Percentiles rank a stretch among this genome's conserved stretches.
Conservation (phyloP, 2,888 invertebrate species). For the Malthinus seriepunctatus region DNA sequence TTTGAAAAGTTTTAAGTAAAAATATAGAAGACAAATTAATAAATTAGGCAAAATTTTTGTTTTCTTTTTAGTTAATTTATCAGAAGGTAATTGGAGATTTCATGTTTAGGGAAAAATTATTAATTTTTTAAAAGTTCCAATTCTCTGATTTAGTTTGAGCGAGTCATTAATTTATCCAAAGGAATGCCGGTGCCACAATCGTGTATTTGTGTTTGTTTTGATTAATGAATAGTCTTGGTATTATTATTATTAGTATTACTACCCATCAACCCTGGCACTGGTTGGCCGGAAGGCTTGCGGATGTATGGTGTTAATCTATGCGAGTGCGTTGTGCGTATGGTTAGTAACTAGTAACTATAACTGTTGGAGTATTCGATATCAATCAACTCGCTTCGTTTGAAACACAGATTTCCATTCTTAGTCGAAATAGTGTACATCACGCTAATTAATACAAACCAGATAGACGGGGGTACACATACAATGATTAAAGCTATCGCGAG, state of each 20-base stretch:
- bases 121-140: slow-evolving; percentile 5
- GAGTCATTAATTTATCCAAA: slow-evolving; percentile 6
- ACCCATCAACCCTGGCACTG: slow-evolving; percentile 15
- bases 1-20: background rate
- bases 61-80: background rate
- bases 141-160: slow-evolving; percentile 3
- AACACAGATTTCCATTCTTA: slow-evolving; percentile 34
- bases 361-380: slow-evolving; percentile 39
- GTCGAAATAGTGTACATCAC: slow-evolving; percentile 46
- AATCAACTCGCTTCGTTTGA: slow-evolving; percentile 43
- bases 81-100: background rate
- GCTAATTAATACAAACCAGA: slow-evolving; percentile 54
- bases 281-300: slow-evolving; percentile 19
- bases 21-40: background rate
- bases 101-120: too few relatives aligned
- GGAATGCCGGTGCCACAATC: slow-evolving; percentile 6
- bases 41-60: background rate
- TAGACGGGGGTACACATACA: slow-evolving; percentile 46
- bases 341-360: slow-evolving; percentile 33
- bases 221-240: slow-evolving; percentile 22
- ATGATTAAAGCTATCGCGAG: slow-evolving; percentile 44
- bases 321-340: slow-evolving; percentile 46
- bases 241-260: slow-evolving; percentile 12
- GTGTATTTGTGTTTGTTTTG: slow-evolving; percentile 2
- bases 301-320: slow-evolving; percentile 46